Percentiles rank a stretch among this genome's conserved stretches.
These are phyloP conservation scores for Aproaerema taeniolella DNA, from an alignment of 2,888 invertebrate genomes.

Conservation along the genomic window DNA sequence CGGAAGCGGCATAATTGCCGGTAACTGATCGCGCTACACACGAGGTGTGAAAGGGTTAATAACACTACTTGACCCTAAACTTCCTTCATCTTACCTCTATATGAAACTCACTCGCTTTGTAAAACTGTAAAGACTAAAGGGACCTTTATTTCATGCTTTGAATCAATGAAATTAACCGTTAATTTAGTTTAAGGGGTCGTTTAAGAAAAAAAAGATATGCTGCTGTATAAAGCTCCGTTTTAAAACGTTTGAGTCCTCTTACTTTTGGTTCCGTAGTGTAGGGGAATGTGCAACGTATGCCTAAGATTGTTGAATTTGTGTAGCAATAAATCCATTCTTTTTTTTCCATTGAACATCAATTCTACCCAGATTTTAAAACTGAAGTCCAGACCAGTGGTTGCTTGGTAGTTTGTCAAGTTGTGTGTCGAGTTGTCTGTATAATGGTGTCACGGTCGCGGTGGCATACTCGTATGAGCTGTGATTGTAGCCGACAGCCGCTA, in stretches of 20 bases:
- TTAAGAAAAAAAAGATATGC: too few relatives aligned
- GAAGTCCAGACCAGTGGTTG: neutral
- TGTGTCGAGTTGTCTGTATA: slow-evolving; percentile 2
- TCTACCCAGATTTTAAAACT: neutral
- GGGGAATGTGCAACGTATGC: neutral
- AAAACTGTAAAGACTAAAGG: slow-evolving; percentile 1
- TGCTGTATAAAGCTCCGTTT: too few relatives aligned
- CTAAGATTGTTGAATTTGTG: too few relatives aligned
- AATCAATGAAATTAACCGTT: slow-evolving; percentile 14
- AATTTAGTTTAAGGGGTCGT: slow-evolving; percentile 1
- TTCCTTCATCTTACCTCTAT: slow-evolving; percentile 36
- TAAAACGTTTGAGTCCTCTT: too few relatives aligned
- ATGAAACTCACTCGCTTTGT: neutral
- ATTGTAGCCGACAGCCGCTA: slow-evolving; percentile 33
- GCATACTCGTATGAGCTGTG: slow-evolving; percentile 46
- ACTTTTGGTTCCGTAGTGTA: neutral
- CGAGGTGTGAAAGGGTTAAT: slow-evolving; percentile 72
- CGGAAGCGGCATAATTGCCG: slow-evolving; percentile 65
- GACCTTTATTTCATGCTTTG: slow-evolving; percentile 11
- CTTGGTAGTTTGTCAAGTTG: slow-evolving; percentile 4
- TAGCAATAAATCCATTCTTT: too few relatives aligned
- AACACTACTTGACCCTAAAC: slow-evolving; percentile 66
- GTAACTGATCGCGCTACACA: slow-evolving; percentile 65
- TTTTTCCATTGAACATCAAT: neutral
- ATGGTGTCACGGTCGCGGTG: slow-evolving; percentile 26